Base-by-base conservation (phyloP, 1,140 invertebrate species). In the Ceratosolen solmsi region DNA sequence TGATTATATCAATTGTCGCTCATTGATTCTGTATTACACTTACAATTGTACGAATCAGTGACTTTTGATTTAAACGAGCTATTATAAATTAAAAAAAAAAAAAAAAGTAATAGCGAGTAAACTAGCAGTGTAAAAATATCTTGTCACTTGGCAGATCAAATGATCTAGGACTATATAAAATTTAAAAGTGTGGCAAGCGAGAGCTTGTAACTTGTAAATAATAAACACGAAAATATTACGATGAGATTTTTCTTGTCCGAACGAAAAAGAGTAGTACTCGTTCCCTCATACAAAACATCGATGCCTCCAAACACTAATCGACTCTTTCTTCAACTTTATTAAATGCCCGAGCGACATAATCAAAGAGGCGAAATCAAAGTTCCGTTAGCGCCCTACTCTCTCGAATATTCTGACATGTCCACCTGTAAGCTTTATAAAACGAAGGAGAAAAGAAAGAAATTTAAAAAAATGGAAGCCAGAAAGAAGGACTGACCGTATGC, bases 291-390 rank as follows among this genome's bases (percentile, higher is more conserved):
- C 70, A 79, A 71, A 72, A 54, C 68, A 60, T 71, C 78, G 68
- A 79, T 72, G 72, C 60, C 78, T 79, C 78, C n/a, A 33, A 54
- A 60, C 54, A 72, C 68, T 72, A 79, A 79, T 79, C 65, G 49
- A 54, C n/a, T n/a, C n/a, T n/a, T n/a, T n/a, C n/a, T n/a, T n/a
- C n/a, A 27, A 30, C 65, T 79, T 79, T 70, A 79, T 70, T 63
- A 70, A 27, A 36, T n/a, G 54, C 33, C 36, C 65, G 30, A 46
- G 70, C 25, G 63, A 70, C 70, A 70, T 68, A n/a, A n/a, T n/a
- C n/a, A 79, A 79, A 58, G 22, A 79, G 30, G 63, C 20, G 72
- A 74, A 38, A 70, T 22, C 65, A 30, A 70, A 70, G 38, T 70
- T 63, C 17, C 30, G 30, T 33, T 7, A 25, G 30, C 15, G 60